Conservation (phyloP, 2,888 invertebrate species). For the Drosophila differens region DNA sequence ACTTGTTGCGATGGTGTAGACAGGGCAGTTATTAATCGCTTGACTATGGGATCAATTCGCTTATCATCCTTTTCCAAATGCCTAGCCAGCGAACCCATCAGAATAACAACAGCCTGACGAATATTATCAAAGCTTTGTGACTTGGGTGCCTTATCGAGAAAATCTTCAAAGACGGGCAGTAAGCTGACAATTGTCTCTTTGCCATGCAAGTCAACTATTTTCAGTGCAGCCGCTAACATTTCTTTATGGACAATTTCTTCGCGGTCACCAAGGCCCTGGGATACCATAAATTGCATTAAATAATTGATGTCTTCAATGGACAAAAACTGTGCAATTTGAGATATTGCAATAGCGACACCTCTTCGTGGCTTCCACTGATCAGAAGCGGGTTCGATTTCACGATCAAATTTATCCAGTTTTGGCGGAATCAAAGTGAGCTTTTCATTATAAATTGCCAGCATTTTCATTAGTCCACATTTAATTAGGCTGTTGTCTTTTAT, state of each 20-base stretch:
- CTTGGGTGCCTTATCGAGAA: conserved; percentile 96
- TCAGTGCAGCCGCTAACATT: conserved; percentile 97
- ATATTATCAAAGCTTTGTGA: conserved; percentile 96
- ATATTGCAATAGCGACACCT: conserved; percentile 94
- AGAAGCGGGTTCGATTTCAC: conserved; percentile 92
- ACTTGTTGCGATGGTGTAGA: conserved; percentile 99
- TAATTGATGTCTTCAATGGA: conserved; percentile 88
- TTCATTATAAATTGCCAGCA: conserved; percentile 91
- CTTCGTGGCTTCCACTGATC: conserved; percentile 96
- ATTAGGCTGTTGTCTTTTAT: conserved; percentile 86
- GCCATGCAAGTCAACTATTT: conserved; percentile 96
- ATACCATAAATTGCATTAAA: conserved; percentile 94
- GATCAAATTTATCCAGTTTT: conserved; percentile 95
- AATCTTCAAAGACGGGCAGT: conserved; percentile 96
- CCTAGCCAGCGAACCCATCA: conserved; percentile 98
- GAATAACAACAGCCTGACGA: conserved; percentile 97
- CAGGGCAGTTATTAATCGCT: conserved; percentile 94
- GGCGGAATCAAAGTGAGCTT: conserved; percentile 93
- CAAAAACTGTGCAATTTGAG: conserved; percentile 89
- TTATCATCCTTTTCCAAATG: conserved; percentile 96
- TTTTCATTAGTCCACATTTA: conserved; percentile 87
- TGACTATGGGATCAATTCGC: conserved; percentile 96
- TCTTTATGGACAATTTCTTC: conserved; percentile 92
- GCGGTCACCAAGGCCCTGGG: conserved; percentile 94
- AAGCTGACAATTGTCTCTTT: conserved; percentile 92